Conservation (phyloP, 2,888 invertebrate species). For the Brachylomia viminalis region DNA sequence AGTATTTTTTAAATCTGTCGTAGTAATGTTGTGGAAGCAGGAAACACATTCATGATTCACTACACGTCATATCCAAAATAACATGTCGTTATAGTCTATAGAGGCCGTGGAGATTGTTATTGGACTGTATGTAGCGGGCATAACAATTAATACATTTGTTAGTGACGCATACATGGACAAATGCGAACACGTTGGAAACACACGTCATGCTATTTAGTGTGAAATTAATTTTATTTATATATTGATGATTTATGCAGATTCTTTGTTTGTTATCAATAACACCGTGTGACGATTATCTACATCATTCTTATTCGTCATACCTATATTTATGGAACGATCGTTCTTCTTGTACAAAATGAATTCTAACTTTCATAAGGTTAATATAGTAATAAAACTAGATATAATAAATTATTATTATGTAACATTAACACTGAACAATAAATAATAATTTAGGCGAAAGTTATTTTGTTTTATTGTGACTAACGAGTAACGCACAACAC, state of each 20-base stretch:
- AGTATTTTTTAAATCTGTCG: not conserved
- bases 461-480: slow-evolving; percentile 56
- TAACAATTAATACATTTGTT: slow-evolving; percentile 14
- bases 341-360: slow-evolving; percentile 62
- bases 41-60: slow-evolving; percentile 28
- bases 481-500: slow-evolving; percentile 14
- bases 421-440: slow-evolving; percentile 62
- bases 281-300: slow-evolving; percentile 11
- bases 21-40: not conserved
- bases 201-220: slow-evolving; percentile 26
- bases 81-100: not conserved
- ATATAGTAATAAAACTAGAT: slow-evolving; percentile 49
- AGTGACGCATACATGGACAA: slow-evolving; percentile 31
- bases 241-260: slow-evolving; percentile 1
- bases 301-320: slow-evolving; percentile 10
- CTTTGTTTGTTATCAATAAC: slow-evolving; percentile 34
- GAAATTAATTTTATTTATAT: not conserved
- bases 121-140: slow-evolving; percentile 2
- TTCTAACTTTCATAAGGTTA: slow-evolving; percentile 29
- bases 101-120: slow-evolving; percentile 26
- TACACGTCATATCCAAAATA: not conserved
- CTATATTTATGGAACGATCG: slow-evolving; percentile 7
- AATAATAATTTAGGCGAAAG: slow-evolving; percentile 51
- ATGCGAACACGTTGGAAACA: not conserved
- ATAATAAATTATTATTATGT: slow-evolving; percentile 68